Evolutionary conservation across 2,888 invertebrate genomes (phyloP).

Genomic region (Oscheius sp.): DNA sequence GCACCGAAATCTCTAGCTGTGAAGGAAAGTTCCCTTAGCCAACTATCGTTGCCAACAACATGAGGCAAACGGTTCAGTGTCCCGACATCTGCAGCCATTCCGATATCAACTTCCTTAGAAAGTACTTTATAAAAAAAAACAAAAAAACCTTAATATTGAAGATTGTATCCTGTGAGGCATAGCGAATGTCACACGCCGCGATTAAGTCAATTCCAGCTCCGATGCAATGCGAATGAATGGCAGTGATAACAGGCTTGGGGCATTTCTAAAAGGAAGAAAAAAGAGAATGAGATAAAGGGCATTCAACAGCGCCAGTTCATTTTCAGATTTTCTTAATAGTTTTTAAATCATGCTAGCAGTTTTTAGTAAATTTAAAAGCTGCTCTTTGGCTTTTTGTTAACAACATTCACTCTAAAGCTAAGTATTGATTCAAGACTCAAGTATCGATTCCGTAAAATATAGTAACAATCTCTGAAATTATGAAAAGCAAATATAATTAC

Average conservation of each 20-base stretch:
- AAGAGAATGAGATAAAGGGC: no score
- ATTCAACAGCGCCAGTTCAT: no score
- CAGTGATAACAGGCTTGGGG: constrained; percentile 87
- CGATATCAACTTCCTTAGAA: constrained; percentile 78
- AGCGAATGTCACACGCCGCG: constrained; percentile 88
- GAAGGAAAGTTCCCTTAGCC: constrained; percentile 85
- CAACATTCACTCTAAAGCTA: no score
- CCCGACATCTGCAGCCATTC: constrained; percentile 94
- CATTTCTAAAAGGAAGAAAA: constrained; percentile 75
- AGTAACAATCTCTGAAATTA: no score
- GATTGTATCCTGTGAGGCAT: constrained; percentile 87
- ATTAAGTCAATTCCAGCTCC: constrained; percentile 91
- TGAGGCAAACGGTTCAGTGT: constrained; percentile 90
- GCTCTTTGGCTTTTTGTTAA: no score
- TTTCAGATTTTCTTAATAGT: no score
- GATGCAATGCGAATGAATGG: constrained; percentile 87
- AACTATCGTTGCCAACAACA: constrained; percentile 85
- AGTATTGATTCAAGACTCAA: no score
- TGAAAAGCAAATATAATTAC: no score
- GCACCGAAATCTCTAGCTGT: constrained; percentile 85
- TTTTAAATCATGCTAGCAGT: no score
- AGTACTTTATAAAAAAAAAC: neutral
- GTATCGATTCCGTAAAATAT: no score
- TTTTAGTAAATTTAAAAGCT: no score
- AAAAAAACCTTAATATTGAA: constrained; percentile 82